A percentile compares a stretch with the other conserved stretches of the same genome.
phyloP scores from a whole-genome alignment of 2,113 vertebrate species.

The Sander lucioperca region DNA sequence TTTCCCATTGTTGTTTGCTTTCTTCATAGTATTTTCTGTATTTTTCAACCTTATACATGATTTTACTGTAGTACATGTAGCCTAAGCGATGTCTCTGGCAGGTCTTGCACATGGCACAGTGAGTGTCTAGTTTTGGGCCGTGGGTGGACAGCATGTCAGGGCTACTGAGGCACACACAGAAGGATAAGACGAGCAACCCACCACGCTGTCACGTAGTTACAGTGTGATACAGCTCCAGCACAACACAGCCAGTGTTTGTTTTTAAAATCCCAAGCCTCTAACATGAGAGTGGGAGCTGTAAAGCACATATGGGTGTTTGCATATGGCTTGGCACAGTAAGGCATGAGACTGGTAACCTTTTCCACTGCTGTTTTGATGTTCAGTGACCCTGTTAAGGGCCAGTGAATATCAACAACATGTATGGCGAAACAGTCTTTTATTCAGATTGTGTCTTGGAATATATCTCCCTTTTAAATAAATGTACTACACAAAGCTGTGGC shows the following conservation, averaged over 20 bases:
- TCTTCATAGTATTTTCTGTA: too few relatives aligned
- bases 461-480: neutral
- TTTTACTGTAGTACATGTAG: too few relatives aligned
- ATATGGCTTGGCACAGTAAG: conserved; percentile 24
- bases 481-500: neutral
- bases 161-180: conserved; percentile 13
- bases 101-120: neutral
- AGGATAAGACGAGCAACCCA: conserved; percentile 52
- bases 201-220: conserved; percentile 43
- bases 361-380: neutral
- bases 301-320: conserved; percentile 15
- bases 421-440: neutral
- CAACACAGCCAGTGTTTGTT: neutral
- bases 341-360: neutral
- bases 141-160: conserved; percentile 37
- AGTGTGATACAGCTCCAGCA: conserved; percentile 4
- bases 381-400: neutral
- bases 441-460: neutral
- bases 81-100: neutral
- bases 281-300: neutral
- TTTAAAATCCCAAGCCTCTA: neutral
- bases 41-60: too few relatives aligned
- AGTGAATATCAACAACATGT: neutral
- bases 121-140: conserved; percentile 4
- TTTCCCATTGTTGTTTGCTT: too few relatives aligned